Evolutionary conservation across 2,113 vertebrate species (phyloP), one percentile per base, ranked within the genome.

Genomic region (Leptobrachium ailaonicum): DNA sequence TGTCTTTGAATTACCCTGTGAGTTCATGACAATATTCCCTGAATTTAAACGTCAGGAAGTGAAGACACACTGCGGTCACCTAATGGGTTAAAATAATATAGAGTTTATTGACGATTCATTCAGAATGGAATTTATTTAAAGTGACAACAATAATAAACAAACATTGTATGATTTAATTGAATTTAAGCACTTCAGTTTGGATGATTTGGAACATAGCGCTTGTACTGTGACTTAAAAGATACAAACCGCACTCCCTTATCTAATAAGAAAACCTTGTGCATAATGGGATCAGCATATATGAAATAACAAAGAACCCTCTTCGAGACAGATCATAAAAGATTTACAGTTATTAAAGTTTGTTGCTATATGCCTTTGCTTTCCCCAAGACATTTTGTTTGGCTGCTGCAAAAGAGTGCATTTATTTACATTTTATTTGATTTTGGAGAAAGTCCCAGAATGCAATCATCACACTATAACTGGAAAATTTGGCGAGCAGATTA

Each of bases 361-460:
- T 71, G 67, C 42, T 63, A 13, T 72, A 79, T 64, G 50, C 40
- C 58, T 72, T 72, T 72, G 62, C 58, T 66, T 66, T 66, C 66
- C 69, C 40, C 45, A 53, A 72, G 77, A 66, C 45, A 73, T 79
- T 79, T 79, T 79, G 68, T 66, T 71, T 71, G 40, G 70, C 60
- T 72, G 41, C 77, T 7, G 32, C 44, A 53, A 62, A 53, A 42
- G 32, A 71, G 56, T 71, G 43, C 4, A 7, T 56, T 72, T 79
- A 73, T 79, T 79, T 79, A 71, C 76, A 79, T 79, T 79, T 72
- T 71, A 79, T 79, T 79, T 79, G 69, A 79, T 72, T 66, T 72
- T 72, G 77, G 77, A 79, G n/a, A 66, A 72, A 72, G 69, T 79
- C 77, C 77, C 69, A 79, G 77, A 79, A 79, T 72, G 56, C 43